These are phyloP conservation scores for Poecilia picta DNA, from an alignment of 2,797 vertebrate species.

Conservation along the genomic window DNA sequence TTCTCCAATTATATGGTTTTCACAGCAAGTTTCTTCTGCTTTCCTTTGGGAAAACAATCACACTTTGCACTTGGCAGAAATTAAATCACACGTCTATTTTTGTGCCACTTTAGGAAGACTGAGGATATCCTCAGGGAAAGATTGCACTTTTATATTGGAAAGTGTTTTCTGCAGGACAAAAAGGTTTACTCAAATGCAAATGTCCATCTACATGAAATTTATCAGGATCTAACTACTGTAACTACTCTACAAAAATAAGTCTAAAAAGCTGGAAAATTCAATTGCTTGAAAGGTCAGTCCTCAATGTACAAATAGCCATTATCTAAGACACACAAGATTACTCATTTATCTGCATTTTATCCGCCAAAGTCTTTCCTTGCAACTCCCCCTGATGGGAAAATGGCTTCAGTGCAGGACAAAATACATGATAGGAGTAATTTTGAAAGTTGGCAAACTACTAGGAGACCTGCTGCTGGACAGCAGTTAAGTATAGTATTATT, in stretches of 20 bases:
- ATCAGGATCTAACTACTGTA: neutral
- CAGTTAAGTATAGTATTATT: neutral
- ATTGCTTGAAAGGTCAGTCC: slow-evolving; percentile 14
- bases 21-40: slow-evolving; percentile 20
- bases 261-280: slow-evolving; percentile 7
- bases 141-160: neutral
- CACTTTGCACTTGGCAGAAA: slow-evolving; percentile 6
- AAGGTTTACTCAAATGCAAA: slow-evolving; percentile 5
- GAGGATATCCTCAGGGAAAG: neutral
- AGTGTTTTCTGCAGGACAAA: slow-evolving; percentile 4
- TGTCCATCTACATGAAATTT: neutral
- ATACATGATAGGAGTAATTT: neutral
- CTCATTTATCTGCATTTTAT: neutral
- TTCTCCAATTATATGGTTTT: slow-evolving; percentile 11
- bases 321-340: slow-evolving; percentile 22
- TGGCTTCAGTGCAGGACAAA: slow-evolving; percentile 15
- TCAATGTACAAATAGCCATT: slow-evolving; percentile 17
- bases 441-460: neutral
- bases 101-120: neutral
- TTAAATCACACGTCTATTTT: slow-evolving; percentile 2
- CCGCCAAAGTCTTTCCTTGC: neutral
- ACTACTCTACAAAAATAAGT: neutral
- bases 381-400: slow-evolving; percentile 52
- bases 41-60: slow-evolving; percentile 22
- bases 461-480: neutral